Percentiles rank a stretch among this genome's conserved stretches.
Conservation (phyloP, 92 coral and sea anemone genomes). For the Porites rus region DNA sequence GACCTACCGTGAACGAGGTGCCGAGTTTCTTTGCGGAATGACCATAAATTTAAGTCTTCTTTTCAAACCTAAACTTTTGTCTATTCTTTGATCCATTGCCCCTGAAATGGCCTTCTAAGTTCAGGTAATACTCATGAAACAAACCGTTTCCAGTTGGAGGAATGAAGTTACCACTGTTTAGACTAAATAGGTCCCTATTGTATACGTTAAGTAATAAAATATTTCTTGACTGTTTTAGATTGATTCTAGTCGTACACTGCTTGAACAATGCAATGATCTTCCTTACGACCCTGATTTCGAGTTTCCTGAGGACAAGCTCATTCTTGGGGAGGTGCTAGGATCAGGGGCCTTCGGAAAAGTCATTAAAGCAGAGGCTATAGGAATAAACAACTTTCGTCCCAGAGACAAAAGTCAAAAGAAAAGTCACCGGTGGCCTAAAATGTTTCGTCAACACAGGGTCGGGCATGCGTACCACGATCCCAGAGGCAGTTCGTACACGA, state of each 20-base stretch:
- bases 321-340: constrained; percentile 78
- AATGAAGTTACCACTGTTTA: too few species aligned
- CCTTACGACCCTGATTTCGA: constrained; percentile 87
- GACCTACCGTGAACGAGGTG: too few species aligned
- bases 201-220: too few species aligned
- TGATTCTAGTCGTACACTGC: constrained; percentile 65
- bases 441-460: constrained; percentile 52
- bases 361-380: constrained; percentile 91
- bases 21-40: too few species aligned
- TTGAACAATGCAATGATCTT: constrained; percentile 74
- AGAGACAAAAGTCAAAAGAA: constrained; percentile 78
- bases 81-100: too few species aligned
- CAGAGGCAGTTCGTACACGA: constrained; percentile 49
- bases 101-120: too few species aligned
- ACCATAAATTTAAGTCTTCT: too few species aligned
- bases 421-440: constrained; percentile 61
- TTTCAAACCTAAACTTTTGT: too few species aligned
- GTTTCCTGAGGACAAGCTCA: constrained; percentile 80
- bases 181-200: too few species aligned
- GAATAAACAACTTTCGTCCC: constrained; percentile 74
- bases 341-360: constrained; percentile 93
- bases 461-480: constrained; percentile 64
- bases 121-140: too few species aligned
- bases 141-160: too few species aligned
- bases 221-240: not conserved